Percentiles rank a stretch among this genome's conserved stretches.
Evolutionary conservation across 2,888 invertebrate species (phyloP).

Genomic region (Sarcophaga carnaria): DNA sequence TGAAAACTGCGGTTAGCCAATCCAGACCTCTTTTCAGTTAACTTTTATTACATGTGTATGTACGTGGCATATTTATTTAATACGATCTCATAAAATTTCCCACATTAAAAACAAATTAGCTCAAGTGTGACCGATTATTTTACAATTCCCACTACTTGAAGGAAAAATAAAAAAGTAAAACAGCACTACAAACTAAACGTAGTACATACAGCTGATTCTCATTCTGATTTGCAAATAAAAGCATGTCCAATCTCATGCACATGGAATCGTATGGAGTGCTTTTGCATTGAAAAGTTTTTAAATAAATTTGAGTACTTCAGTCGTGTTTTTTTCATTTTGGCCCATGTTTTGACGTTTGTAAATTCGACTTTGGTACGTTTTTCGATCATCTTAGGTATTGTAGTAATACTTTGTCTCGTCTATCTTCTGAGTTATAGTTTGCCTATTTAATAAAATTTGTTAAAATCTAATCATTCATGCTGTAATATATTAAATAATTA

Average conservation of each 20-base stretch:
- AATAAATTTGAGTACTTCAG: not conserved
- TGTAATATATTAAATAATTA: too few species aligned
- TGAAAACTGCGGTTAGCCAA: not conserved
- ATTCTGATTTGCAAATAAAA: conserved; percentile 28
- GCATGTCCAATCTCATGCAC: not conserved
- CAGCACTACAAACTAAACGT: too few species aligned
- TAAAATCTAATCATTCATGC: too few species aligned
- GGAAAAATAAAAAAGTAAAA: too few species aligned
- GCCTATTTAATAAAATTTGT: too few species aligned
- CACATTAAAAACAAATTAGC: conserved; percentile 80
- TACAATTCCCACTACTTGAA: conserved; percentile 71
- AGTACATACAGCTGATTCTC: not conserved
- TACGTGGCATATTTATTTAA: not conserved
- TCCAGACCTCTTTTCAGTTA: not conserved
- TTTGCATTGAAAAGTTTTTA: not conserved
- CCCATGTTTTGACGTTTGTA: conserved; percentile 15
- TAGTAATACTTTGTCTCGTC: too few species aligned
- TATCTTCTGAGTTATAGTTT: too few species aligned
- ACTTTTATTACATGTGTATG: not conserved
- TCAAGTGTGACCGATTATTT: conserved; percentile 80
- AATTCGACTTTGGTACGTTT: conserved; percentile 50
- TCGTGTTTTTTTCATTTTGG: conserved; percentile 23
- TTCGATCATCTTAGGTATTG: too few species aligned
- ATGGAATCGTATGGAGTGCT: not conserved
- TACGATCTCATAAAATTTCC: conserved; percentile 69